Evolutionary conservation across 2,888 invertebrate genomes (phyloP), one percentile per base, ranked within the genome.

Genomic region (Tubulanus polymorphus): DNA sequence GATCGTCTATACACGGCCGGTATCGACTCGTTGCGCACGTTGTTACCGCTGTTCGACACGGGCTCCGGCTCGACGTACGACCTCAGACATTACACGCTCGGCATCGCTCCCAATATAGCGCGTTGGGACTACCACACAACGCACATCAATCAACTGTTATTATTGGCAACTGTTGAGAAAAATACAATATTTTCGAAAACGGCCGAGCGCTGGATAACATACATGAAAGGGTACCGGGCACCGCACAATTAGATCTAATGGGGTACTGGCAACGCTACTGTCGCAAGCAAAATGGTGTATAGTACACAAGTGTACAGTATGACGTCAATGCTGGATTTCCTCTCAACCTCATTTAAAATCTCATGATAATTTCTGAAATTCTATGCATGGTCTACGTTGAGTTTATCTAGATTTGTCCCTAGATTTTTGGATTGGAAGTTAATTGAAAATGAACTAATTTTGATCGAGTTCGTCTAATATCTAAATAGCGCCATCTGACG

Each of bases 51-150:
- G 3, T 99, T 88, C 74, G 97, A 99, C 80, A 94, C 93, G 15
- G 78, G 99, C 25, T 90, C 91, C 54, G 94, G 94, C 2, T 93
- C 94, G 25, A 88, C 92, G 61, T 99, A 99, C 76, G 99, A 99
- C 82, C 84, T 99, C 52, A 83, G 97, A 15, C 99, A 99, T 79
- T 87, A 94, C 72, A 91, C 91, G 0, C 62, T 71, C 1, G 72
- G 73, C 3, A 89, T 90, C 23, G 88, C 89, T 20, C 82, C 82
- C 1, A 99, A 99, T 79, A 83, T 96, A 60, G 99, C 99, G 0
- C 83, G 99, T 55, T 96, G 97, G 94, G 99, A 99, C 77, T 99
- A 99, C 79, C 99, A 99, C 81, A 91, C 94, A 0, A 95, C 96
- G 0, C 99, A 99, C 78, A 89, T 99, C 26, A 96, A 95, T 82